Evolutionary conservation across 2,888 invertebrate species (phyloP).

Genomic region (Xylota segnis): DNA sequence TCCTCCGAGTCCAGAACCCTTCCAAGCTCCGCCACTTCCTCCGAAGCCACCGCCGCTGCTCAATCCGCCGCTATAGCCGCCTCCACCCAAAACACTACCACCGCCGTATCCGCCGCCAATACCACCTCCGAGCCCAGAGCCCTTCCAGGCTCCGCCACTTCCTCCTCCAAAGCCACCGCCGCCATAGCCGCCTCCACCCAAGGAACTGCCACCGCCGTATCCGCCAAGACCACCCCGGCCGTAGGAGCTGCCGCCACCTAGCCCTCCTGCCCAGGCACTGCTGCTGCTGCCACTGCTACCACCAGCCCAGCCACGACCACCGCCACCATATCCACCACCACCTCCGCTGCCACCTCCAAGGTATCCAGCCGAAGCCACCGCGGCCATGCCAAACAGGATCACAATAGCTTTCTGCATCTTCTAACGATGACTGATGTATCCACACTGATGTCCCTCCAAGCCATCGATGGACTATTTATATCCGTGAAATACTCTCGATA

Average conservation of each 20-base stretch:
- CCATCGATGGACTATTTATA: constrained; percentile 48
- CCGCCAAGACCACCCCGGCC: constrained; percentile 58
- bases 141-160: constrained; percentile 2
- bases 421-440: constrained; percentile 39
- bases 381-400: constrained; percentile 59
- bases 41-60: constrained; percentile 21
- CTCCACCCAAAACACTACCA: constrained; percentile 21
- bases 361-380: constrained; percentile 52
- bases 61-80: constrained; percentile 3
- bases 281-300: constrained; percentile 1
- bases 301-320: constrained; percentile 12
- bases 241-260: constrained; percentile 54
- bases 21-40: constrained; percentile 21
- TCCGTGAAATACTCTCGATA: neutral
- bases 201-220: constrained; percentile 16
- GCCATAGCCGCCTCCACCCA: constrained; percentile 18
- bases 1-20: neutral
- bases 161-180: constrained; percentile 45
- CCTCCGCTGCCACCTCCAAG: constrained; percentile 67
- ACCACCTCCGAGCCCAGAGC: constrained; percentile 18
- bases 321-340: constrained; percentile 27
- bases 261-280: constrained; percentile 3
- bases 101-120: constrained; percentile 42
- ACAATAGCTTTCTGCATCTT: constrained; percentile 73
- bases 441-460: constrained; percentile 36